phyloP scores from a whole-genome alignment of 2,113 vertebrate species.

The Paradisaea rubra region DNA sequence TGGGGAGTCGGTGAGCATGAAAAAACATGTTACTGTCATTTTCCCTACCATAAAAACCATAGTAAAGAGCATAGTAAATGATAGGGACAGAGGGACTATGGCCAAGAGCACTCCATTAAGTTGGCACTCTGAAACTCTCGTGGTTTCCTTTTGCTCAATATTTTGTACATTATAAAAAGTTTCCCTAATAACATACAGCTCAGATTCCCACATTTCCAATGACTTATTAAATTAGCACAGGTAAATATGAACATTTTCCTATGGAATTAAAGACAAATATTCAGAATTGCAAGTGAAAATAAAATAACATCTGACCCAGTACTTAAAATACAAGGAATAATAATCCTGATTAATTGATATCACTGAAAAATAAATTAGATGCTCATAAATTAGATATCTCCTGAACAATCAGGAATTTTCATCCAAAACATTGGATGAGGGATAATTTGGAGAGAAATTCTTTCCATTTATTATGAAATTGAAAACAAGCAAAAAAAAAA shows the following conservation, averaged over 20 bases:
- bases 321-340: background rate
- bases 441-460: background rate
- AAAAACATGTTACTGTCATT: background rate
- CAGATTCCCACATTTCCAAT: background rate
- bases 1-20: rapidly evolving
- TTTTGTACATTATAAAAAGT: background rate
- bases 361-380: background rate
- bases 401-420: background rate
- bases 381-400: background rate
- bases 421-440: rapidly evolving
- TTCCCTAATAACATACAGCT: background rate
- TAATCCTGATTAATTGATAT: background rate
- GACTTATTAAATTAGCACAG: background rate
- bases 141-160: background rate
- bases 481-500: background rate
- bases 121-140: background rate
- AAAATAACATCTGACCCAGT: background rate
- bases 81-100: background rate
- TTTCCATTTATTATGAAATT: background rate
- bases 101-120: background rate
- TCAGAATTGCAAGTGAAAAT: background rate
- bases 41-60: background rate
- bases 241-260: background rate
- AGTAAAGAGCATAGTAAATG: background rate
- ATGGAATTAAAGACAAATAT: background rate